phyloP scores from a whole-genome alignment of 2,797 vertebrate species.

The Phrynocephalus vlangalii region DNA sequence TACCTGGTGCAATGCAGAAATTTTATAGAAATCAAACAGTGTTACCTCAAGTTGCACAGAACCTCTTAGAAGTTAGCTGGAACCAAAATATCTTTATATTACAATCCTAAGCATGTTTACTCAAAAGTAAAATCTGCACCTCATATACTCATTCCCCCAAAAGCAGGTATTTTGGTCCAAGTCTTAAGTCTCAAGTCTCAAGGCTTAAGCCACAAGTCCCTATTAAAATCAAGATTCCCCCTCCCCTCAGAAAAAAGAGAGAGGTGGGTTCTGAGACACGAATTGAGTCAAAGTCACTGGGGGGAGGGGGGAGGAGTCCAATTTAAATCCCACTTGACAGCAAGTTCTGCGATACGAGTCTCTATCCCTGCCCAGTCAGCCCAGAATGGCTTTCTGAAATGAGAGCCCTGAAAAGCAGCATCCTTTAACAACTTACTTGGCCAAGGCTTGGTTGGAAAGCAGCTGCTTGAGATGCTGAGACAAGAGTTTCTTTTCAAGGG shows the following conservation, averaged over 20 bases:
- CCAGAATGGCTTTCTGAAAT: background rate
- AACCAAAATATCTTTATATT: background rate
- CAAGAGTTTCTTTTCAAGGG: slow-evolving; percentile 95
- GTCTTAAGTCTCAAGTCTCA: too few species aligned
- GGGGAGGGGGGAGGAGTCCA: too few species aligned
- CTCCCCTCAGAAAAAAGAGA: too few species aligned
- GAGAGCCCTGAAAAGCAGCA: background rate
- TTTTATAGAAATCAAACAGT: background rate
- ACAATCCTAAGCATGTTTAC: background rate
- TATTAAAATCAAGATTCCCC: too few species aligned
- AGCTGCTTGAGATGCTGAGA: slow-evolving; percentile 96
- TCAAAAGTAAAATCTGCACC: background rate
- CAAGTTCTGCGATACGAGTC: too few species aligned
- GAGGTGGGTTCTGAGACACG: too few species aligned
- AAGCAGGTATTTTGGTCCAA: background rate
- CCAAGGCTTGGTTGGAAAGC: slow-evolving; percentile 89
- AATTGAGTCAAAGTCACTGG: too few species aligned
- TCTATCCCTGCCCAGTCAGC: too few species aligned
- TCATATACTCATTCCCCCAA: background rate
- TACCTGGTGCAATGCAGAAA: background rate
- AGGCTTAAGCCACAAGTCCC: too few species aligned
- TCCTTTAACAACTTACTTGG: slow-evolving; percentile 81
- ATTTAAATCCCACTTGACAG: too few species aligned
- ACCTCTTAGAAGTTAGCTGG: background rate
- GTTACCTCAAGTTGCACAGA: background rate